phyloP scores from a whole-genome alignment of 2,797 vertebrate species.

The Luscinia luscinia region DNA sequence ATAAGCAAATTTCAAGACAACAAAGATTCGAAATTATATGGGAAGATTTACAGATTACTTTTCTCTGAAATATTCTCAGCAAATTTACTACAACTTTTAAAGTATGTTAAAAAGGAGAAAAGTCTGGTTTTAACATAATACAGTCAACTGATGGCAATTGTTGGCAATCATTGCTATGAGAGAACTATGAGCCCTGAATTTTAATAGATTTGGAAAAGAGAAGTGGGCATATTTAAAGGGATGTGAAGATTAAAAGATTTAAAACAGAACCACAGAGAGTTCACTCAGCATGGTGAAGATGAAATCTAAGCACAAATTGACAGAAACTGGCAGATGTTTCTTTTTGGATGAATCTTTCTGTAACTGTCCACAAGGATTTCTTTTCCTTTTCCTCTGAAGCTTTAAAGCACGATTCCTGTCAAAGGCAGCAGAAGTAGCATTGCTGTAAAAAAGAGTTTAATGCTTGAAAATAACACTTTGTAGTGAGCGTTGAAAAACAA shows the following conservation, averaged over 20 bases:
- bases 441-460: neutral
- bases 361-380: slow-evolving; percentile 21
- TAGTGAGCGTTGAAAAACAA: neutral
- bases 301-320: slow-evolving; percentile 24
- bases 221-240: neutral
- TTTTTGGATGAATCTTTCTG: neutral
- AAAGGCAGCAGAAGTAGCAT: neutral
- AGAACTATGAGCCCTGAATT: neutral
- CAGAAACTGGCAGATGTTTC: slow-evolving; percentile 1
- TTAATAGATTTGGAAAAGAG: neutral
- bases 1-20: neutral
- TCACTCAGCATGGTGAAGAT: neutral
- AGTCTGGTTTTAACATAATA: neutral
- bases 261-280: neutral
- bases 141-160: neutral
- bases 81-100: neutral
- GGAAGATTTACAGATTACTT: neutral
- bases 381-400: slow-evolving; percentile 25
- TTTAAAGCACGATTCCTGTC: neutral
- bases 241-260: slow-evolving; percentile 41
- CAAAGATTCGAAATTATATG: neutral
- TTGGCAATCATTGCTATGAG: neutral
- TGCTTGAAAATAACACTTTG: neutral
- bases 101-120: neutral
- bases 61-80: neutral